These are phyloP conservation scores for Turritopsis dohrnii DNA, from an alignment of 30 jellyfish, hydroid and myxozoan species.

Conservation along the genomic window DNA sequence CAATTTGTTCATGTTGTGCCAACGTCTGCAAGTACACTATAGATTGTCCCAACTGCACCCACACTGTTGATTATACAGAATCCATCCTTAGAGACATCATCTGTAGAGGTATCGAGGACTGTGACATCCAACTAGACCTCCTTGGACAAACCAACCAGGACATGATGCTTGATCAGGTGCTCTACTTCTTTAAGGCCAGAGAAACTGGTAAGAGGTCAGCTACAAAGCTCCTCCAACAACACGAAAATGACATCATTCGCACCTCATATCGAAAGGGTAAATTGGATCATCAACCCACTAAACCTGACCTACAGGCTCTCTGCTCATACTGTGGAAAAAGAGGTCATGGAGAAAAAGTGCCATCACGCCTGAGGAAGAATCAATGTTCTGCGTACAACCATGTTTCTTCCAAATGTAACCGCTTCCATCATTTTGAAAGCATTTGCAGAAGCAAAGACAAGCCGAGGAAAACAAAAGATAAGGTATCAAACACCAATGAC, in stretches of 20 bases:
- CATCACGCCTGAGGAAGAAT: neutral
- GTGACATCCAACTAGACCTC: constrained; percentile 38
- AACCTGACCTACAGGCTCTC: neutral
- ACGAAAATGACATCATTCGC: neutral
- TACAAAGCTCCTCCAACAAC: neutral
- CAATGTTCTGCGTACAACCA: neutral
- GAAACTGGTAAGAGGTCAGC: constrained; percentile 30
- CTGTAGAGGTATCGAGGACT: constrained; percentile 22
- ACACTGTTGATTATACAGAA: constrained; percentile 19
- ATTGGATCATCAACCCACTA: neutral
- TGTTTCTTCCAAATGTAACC: neutral
- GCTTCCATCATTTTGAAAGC: neutral
- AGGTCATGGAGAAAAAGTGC: neutral
- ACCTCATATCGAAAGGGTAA: neutral
- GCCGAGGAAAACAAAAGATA: neutral
- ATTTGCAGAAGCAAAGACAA: neutral
- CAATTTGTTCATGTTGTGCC: no score
- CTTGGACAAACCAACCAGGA: constrained; percentile 26
- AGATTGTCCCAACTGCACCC: constrained; percentile 18
- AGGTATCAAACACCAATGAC: no score
- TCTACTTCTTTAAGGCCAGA: constrained; percentile 5
- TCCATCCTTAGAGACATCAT: constrained; percentile 26
- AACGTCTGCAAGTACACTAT: constrained; percentile 25
- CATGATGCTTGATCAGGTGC: constrained; percentile 19
- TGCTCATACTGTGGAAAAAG: neutral